Conservation (phyloP, 2,888 invertebrate species). For the Mythimna albipuncta region DNA sequence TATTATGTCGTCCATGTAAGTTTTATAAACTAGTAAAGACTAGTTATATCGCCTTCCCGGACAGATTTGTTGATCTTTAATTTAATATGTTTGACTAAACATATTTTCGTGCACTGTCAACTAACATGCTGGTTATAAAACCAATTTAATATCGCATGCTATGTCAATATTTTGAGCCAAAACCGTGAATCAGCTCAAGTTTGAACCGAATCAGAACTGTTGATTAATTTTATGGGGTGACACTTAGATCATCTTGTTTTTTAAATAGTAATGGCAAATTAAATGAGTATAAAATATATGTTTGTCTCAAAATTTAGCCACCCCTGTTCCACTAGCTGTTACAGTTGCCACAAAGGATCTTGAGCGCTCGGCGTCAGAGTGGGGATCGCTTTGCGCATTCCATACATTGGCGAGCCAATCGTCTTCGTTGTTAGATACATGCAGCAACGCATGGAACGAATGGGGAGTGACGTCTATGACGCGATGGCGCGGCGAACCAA, state of each 20-base stretch:
- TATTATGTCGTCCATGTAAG: background rate
- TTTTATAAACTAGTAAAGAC: background rate
- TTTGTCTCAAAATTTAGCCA: background rate
- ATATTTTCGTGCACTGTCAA: slow-evolving; percentile 43
- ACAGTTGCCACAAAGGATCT: background rate
- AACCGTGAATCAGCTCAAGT: background rate
- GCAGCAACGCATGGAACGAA: too few species aligned
- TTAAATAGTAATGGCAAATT: background rate
- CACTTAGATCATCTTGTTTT: background rate
- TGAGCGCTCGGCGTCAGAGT: too few species aligned
- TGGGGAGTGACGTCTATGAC: too few species aligned
- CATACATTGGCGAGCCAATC: too few species aligned
- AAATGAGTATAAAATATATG: background rate
- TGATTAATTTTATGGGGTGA: slow-evolving; percentile 19
- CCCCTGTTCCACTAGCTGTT: background rate
- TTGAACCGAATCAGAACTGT: slow-evolving; percentile 6
- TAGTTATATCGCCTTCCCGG: background rate
- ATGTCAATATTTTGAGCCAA: slow-evolving; percentile 46
- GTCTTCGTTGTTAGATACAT: too few species aligned
- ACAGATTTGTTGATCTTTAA: slow-evolving; percentile 32
- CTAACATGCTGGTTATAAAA: slow-evolving; percentile 37
- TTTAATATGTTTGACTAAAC: slow-evolving; percentile 31
- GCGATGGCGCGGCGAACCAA: too few species aligned
- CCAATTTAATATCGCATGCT: slow-evolving; percentile 36
- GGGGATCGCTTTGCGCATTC: too few species aligned